Evolutionary conservation across 1,140 invertebrate species (phyloP).

Genomic region (Monomorium pharaonis): DNA sequence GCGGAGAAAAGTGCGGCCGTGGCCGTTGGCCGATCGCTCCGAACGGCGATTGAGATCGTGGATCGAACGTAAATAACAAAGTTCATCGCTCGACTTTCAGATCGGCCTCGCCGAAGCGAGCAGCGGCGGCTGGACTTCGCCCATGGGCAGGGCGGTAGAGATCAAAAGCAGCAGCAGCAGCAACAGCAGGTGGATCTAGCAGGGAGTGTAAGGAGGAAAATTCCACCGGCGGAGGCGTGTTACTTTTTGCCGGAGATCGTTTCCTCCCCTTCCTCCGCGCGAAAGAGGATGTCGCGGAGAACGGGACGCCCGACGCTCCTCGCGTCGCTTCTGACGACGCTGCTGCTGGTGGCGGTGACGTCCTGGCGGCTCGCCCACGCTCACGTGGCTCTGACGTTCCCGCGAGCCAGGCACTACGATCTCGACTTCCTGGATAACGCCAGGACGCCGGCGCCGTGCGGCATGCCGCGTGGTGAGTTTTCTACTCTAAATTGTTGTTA

Average conservation of each 20-base stretch:
- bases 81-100: slow-evolving; percentile 57
- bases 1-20: not conserved
- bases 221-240: slow-evolving; percentile 10
- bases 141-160: slow-evolving; percentile 59
- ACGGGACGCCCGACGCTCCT: slow-evolving; percentile 58
- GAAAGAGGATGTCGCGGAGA: slow-evolving; percentile 57
- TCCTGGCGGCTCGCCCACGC: slow-evolving; percentile 78
- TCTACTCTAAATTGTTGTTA: not conserved
- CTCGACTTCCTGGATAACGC: slow-evolving; percentile 97
- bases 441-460: slow-evolving; percentile 95
- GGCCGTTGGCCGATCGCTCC: not conserved
- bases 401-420: slow-evolving; percentile 93
- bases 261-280: slow-evolving; percentile 16
- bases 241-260: not conserved
- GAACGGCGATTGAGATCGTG: slow-evolving; percentile 14
- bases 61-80: slow-evolving; percentile 52
- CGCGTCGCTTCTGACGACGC: slow-evolving; percentile 32
- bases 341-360: slow-evolving; percentile 72
- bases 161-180: slow-evolving; percentile 3
- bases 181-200: slow-evolving; percentile 57
- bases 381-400: slow-evolving; percentile 95
- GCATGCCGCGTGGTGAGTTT: slow-evolving; percentile 96
- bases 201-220: slow-evolving; percentile 58
- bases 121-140: slow-evolving; percentile 52
- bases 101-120: slow-evolving; percentile 51